Evolutionary conservation across 1,140 invertebrate species (phyloP).

Genomic region (Vollenhovia emeryi): DNA sequence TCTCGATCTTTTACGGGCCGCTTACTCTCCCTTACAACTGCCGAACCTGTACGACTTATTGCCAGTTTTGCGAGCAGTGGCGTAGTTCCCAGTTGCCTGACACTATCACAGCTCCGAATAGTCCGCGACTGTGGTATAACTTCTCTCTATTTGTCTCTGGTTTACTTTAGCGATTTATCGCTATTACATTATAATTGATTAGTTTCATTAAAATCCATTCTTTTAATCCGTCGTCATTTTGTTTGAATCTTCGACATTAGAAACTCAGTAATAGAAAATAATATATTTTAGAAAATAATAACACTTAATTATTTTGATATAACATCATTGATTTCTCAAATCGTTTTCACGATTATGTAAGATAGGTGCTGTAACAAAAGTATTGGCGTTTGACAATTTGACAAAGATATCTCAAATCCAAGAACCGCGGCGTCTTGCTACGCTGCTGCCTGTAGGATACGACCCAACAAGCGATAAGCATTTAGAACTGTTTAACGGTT

Average conservation of each 20-base stretch:
- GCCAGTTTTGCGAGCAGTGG: conserved; percentile 6
- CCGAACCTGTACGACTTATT: conserved; percentile 42
- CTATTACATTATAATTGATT: not conserved
- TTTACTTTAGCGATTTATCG: not conserved
- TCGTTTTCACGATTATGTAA: not conserved
- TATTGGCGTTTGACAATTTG: not conserved
- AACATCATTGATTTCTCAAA: not conserved
- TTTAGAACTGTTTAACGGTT: conserved; percentile 63
- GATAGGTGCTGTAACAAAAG: not conserved
- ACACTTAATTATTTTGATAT: not conserved
- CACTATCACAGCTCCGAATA: not conserved
- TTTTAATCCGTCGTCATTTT: not conserved
- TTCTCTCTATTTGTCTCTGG: not conserved
- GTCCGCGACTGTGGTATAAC: not conserved
- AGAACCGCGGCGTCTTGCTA: not conserved
- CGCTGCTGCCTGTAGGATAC: not conserved
- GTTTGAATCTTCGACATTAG: not conserved
- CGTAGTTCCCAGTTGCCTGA: not conserved
- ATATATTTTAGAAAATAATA: not conserved
- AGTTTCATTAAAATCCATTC: not conserved
- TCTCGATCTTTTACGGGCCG: conserved; percentile 66
- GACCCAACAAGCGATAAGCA: conserved; percentile 15
- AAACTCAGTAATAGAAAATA: not conserved
- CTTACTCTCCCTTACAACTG: conserved; percentile 16
- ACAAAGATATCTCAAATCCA: not conserved